Evolutionary conservation across 2,888 invertebrate genomes (phyloP), one percentile per base, ranked within the genome.

Genomic region (Pegoplata infirma): DNA sequence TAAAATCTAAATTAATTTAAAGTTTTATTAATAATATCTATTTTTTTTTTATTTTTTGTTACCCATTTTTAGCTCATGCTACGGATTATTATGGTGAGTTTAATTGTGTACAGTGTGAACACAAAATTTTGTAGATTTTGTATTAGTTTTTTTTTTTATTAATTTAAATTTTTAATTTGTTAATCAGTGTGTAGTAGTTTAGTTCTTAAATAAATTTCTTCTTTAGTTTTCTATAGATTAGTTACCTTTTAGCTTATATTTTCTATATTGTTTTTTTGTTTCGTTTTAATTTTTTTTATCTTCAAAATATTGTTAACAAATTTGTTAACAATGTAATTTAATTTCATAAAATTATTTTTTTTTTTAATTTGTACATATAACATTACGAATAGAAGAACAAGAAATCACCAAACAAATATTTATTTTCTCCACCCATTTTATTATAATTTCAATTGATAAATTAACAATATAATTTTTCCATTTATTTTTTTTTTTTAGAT

Each of bases 1-100:
- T 44, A 46, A 23, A 25, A 10, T 44, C 44, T 16, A 16, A 21
- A 58, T 59, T 58, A 51, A 19, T 58, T 32, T 56, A 23, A 47
- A 44, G 58, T 69, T 47, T 69, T 73, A 80, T 72, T 78, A 73
- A 80, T 63, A 56, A 28, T 8, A n/a, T 47, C 86, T 81, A 84
- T 82, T 86, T 83, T 83, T 85, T 83, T 81, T 82, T 81, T 84
- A 80, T 81, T 85, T 88, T 84, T 84, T 82, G 85, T 84, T 85
- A 82, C 84, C 83, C 82, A 84, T 84, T 88, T 88, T 85, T 91
- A 96, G 97, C 97, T 92, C 97, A 97, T 94, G 96, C 97, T 90
- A 96, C 97, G 93, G 98, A 97, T 93, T 98, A 98, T 92, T 98
- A 98, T 96, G 98, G 98, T 98, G 96, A 97, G 98, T 97, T 93